Evolutionary conservation across 2,888 invertebrate genomes (phyloP).

Genomic region (Synergus laeviventris): DNA sequence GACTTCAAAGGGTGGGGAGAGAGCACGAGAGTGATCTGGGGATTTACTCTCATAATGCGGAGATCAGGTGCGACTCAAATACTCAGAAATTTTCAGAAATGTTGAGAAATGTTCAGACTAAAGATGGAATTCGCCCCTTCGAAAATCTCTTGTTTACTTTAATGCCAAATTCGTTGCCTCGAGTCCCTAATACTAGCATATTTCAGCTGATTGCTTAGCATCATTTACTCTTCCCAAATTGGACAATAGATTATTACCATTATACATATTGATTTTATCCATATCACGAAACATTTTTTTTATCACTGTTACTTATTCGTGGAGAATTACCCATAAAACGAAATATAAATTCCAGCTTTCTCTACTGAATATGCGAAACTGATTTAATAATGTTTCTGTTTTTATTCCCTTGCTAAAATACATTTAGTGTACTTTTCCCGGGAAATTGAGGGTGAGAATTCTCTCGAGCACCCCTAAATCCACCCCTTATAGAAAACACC

Average conservation of each 20-base stretch:
- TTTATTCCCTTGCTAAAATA: no score
- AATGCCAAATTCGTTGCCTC: not conserved
- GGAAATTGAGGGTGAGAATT: no score
- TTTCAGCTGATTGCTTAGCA: not conserved
- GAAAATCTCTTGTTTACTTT: slow-evolving; percentile 10
- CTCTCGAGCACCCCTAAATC: no score
- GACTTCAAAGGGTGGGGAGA: not conserved
- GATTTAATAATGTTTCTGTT: no score
- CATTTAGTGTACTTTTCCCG: no score
- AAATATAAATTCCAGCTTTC: no score
- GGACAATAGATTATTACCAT: no score
- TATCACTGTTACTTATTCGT: not conserved
- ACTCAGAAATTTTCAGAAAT: slow-evolving; percentile 6
- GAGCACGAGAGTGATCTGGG: slow-evolving; percentile 4
- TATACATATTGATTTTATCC: no score
- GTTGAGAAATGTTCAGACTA: not conserved
- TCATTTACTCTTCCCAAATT: not conserved
- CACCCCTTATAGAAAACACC: no score
- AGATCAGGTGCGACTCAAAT: slow-evolving; percentile 30
- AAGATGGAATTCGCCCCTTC: not conserved
- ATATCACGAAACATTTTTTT: no score
- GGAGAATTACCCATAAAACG: not conserved
- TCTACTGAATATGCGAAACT: no score
- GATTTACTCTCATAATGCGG: slow-evolving; percentile 24
- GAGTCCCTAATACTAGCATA: not conserved